These are phyloP conservation scores for Xenopus laevis DNA, from an alignment of 2,113 vertebrate species.

Conservation along the genomic window DNA sequence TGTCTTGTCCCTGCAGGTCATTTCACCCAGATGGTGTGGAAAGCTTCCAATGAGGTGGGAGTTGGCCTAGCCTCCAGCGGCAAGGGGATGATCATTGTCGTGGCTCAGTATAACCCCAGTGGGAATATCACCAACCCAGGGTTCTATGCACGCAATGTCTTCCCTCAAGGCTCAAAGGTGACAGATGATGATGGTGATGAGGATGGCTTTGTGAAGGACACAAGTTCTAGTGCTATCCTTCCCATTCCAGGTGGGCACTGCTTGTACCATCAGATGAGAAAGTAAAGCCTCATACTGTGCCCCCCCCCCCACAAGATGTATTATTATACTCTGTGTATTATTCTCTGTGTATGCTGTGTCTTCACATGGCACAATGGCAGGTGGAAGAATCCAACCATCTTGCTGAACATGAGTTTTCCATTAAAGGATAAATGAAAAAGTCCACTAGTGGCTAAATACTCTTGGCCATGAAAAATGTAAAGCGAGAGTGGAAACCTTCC, in stretches of 20 bases:
- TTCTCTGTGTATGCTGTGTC: too few species aligned
- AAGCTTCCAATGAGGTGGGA: slow-evolving; percentile 83
- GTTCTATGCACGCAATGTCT: slow-evolving; percentile 91
- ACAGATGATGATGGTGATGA: slow-evolving; percentile 17
- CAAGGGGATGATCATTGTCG: slow-evolving; percentile 93
- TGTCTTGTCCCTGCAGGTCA: slow-evolving; percentile 71
- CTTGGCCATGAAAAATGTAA: too few species aligned
- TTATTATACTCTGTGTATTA: too few species aligned
- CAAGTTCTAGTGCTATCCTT: neutral
- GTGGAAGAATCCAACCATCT: too few species aligned
- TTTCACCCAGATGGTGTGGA: slow-evolving; percentile 98
- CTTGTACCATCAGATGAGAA: neutral
- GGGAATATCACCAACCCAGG: slow-evolving; percentile 93
- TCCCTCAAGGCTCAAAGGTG: slow-evolving; percentile 62
- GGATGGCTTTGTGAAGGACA: slow-evolving; percentile 34
- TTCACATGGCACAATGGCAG: too few species aligned
- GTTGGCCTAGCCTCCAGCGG: slow-evolving; percentile 86
- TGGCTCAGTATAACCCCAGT: slow-evolving; percentile 91
- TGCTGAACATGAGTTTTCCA: too few species aligned
- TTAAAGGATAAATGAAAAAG: too few species aligned
- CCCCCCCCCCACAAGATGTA: too few species aligned
- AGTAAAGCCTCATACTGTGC: too few species aligned
- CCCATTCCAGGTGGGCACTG: slow-evolving; percentile 29
- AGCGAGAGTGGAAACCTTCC: too few species aligned
- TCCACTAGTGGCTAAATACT: too few species aligned